These are phyloP conservation scores for Liolophura sinensis DNA, from an alignment of 1,140 invertebrate species.

Conservation along the genomic window DNA sequence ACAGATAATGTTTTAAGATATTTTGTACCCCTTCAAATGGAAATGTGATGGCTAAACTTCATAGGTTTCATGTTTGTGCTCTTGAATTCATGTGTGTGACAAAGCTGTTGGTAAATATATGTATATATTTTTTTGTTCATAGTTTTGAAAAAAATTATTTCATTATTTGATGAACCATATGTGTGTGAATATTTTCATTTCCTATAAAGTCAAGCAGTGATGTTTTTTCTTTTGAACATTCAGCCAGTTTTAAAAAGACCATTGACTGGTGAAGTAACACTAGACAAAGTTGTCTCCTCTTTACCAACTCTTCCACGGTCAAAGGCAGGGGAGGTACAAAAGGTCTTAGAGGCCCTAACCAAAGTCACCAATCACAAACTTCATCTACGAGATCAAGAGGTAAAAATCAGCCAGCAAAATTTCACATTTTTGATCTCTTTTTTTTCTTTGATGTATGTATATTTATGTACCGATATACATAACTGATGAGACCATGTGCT, in stretches of 20 bases:
- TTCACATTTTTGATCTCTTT: too few species aligned
- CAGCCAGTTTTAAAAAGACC: conserved; percentile 42
- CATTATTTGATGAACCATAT: neutral
- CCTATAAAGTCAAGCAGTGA: neutral
- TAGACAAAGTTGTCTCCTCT: conserved; percentile 30
- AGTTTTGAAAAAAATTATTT: neutral
- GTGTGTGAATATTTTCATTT: neutral
- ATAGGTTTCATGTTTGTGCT: neutral
- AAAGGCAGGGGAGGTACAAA: conserved; percentile 25
- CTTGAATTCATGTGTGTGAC: neutral
- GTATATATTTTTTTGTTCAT: neutral
- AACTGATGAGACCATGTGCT: too few species aligned
- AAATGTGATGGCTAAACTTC: too few species aligned
- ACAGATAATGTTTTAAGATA: too few species aligned
- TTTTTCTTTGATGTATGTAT: too few species aligned
- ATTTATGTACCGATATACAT: too few species aligned
- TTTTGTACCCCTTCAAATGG: too few species aligned
- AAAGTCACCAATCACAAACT: conserved; percentile 41
- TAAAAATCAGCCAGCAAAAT: conserved; percentile 4
- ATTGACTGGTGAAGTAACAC: conserved; percentile 37
- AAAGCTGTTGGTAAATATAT: neutral
- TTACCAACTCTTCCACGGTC: conserved; percentile 32
- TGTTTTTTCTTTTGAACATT: conserved; percentile 7
- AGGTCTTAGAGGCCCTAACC: conserved; percentile 30
- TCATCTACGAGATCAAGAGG: conserved; percentile 35